Base-by-base conservation (phyloP, 2,888 invertebrate species). In the Lamellibrachia columna region DNA sequence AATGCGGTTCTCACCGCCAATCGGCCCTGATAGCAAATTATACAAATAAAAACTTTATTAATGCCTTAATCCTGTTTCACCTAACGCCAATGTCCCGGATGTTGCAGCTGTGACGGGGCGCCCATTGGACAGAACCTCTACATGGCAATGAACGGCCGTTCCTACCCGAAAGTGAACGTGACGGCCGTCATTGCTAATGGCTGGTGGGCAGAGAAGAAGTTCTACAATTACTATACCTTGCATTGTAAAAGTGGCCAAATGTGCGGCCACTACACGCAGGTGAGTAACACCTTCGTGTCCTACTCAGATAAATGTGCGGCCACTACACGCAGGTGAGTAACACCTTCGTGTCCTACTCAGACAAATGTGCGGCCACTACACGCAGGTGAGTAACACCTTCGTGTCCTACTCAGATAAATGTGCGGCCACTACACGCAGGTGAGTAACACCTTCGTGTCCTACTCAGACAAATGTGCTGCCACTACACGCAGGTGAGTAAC, bases 221-320 rank as follows among this genome's bases (percentile, higher is more conserved):
- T 40, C 28, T 91, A 91, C 53, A 91, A 22, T 6, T 53, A 53
- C 52, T 28, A 91, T n/a, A 91, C 91, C 22, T 7, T 91, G 2
- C 52, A 53, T 15, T 91, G 91, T 53, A n/a, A 22, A 9, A 40
- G 4, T 11, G 55, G 55, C 28, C 2, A 91, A 53, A n/a, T 40
- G 53, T 91, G 91, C n/a, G 91, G 91, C 22, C 91, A 91, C n/a
- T 91, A 91, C 58, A 91, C 91, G 1, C 91, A 91, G 91, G 91
- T 40, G 40, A 40, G 40, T 40, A 40, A 40, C 1, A 40, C 40
- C 40, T 40, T 40, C 40, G 40, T 40, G 9, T 55, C 0, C 55
- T 55, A 55, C 9, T 9, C 8, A 9, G 55, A 9, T 9, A 55
- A 55, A 55, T 6, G 8, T 91, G 91, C n/a, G 91, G 91, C 22